These are phyloP conservation scores for Haliaeetus leucogaster DNA, from an alignment of 2,113 vertebrate species.

Conservation along the genomic window DNA sequence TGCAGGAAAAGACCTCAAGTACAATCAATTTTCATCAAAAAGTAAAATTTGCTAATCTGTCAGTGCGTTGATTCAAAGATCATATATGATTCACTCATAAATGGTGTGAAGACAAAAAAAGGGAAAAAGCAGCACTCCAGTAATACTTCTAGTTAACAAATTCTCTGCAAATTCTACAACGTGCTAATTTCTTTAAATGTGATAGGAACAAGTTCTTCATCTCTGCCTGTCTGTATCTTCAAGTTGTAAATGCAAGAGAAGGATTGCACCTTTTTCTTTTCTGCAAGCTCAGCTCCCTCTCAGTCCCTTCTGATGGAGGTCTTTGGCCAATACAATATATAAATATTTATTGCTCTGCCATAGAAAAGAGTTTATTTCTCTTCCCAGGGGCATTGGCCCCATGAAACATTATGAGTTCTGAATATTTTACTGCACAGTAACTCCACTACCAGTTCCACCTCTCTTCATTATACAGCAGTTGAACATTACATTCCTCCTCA, in stretches of 20 bases:
- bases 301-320: not conserved
- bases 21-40: not conserved
- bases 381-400: conserved; percentile 8
- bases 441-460: not conserved
- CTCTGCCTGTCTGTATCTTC: not conserved
- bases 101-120: not conserved
- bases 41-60: not conserved
- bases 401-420: conserved; percentile 33
- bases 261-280: not conserved
- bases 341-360: conserved; percentile 50
- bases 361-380: conserved; percentile 31
- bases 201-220: not conserved
- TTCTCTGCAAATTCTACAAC: not conserved
- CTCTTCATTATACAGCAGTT: conserved; percentile 1
- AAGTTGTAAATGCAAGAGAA: not conserved
- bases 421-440: conserved; percentile 20
- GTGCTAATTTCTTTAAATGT: not conserved
- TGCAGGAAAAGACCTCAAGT: not conserved
- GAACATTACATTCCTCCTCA: not conserved
- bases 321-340: not conserved
- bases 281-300: not conserved
- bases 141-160: not conserved
- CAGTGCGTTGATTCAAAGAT: not conserved
- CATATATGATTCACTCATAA: not conserved
- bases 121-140: not conserved